Base-by-base conservation (phyloP, 2,113 vertebrate genomes). In the Alaudala cheleensis region DNA sequence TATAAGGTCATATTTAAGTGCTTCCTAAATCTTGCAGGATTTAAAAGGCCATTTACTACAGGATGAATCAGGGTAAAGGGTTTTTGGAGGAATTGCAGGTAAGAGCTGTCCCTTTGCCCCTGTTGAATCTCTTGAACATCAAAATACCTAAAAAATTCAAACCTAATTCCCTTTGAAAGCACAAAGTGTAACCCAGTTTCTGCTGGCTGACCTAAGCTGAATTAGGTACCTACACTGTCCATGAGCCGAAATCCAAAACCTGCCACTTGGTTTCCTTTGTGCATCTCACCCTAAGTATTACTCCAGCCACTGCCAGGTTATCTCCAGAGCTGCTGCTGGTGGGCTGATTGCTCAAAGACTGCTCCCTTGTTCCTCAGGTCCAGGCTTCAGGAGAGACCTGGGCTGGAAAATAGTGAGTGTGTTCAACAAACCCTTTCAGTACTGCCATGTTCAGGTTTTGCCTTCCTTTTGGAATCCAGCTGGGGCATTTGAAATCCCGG, bases 361-460 rank as follows among this genome's bases (percentile, higher is more conserved):
- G 24, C 10, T 78, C 16, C 19, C 25, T 40, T 6, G 0, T 6
- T 80, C 21, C 29, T 80, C 0, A 2, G 39, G 9, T 45, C 31
- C 2, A 1, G 24, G 18, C 7, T 20, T 86, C 19, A 47, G 57
- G 6, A 87, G 39, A 34, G 20, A 71, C 15, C 39, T 23, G 10
- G 7, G 5, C 6, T 40, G 10, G 34, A 37, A 40, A 67, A 58
- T 67, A 62, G 3, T 0, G 0, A 51, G 2, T 9, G 12, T 62
- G 28, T 34, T 69, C 54, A 69, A 60, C 21, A n/a, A 50, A 39
- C 1, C 0, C 8, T 44, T 85, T 53, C 71, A 74, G 9, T 4
- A 3, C 17, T 37, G 10, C 19, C 2, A 10, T 8, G 9, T 44
- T 62, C 71, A 86, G 47, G n/a, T 34, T 66, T 70, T 71, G 47